Base-by-base conservation (phyloP, 1,140 invertebrate species). In the Alviniconcha marisindica region DNA sequence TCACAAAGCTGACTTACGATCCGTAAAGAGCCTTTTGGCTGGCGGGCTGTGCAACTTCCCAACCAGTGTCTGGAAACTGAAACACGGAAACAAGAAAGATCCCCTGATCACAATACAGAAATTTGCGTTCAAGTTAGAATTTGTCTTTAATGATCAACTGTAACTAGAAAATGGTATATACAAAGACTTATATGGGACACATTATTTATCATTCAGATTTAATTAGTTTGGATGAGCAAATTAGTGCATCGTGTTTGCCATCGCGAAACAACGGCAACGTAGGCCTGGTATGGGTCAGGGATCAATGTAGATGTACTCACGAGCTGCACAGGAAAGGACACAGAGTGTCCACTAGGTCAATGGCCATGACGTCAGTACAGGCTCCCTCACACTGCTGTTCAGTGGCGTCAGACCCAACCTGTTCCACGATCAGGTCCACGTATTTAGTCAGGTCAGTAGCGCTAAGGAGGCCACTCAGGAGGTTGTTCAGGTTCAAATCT, bases 381-480 rank as follows among this genome's bases (percentile, higher is more conserved):
- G 73, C 73, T n/a, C 1, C 18, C 42, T 76, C 73, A 28, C 73
- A 76, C 73, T 76, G 73, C 73, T 76, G 73, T 42, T 76, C 73
- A 2, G 73, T 76, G 73, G 73, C 73, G 73, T 76, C 73, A 48
- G 73, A 76, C 7, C 73, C 73, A 2, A 51, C 73, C 44, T 31
- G 73, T 2, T 76, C 42, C 73, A 76, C 73, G 44, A 76, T 76
- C 73, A 48, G 42, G 28, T 76, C 38, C 24, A 76, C 73, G 73
- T 76, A 48, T 14, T 48, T 76, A 42, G 42, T 21, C 73, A 76
- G 24, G 42, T 51, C 28, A 33, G 24, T 5, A 28, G 15, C 10
- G 44, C 44, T 51, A 15, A 10, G 21, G 28, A 76, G 36, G 33
- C 38, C 1, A 36, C 18, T 71, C 3, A 71, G 3, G 33, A 71